phyloP scores from a whole-genome alignment of 2,113 vertebrate genomes.

The Nesogale talazaci region DNA sequence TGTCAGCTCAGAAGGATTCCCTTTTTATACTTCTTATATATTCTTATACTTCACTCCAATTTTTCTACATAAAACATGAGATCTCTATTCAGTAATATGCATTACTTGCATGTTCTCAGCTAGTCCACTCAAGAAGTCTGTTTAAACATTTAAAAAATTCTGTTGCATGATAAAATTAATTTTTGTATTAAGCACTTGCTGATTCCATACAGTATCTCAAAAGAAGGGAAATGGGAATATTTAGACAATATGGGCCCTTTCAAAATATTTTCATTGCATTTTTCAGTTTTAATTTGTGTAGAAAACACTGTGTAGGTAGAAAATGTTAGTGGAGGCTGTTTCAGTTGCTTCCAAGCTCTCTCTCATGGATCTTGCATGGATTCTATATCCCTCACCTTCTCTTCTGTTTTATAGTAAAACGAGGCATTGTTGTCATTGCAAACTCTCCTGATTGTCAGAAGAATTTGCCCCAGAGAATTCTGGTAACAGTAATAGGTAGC shows the following conservation, averaged over 20 bases:
- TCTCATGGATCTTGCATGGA: background rate
- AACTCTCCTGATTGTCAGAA: conserved; percentile 22
- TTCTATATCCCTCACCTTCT: conserved; percentile 45
- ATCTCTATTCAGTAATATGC: background rate
- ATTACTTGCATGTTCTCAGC: conserved; percentile 46
- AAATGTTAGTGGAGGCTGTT: conserved; percentile 18
- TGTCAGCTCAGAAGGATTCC: background rate
- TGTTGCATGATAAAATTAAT: conserved; percentile 24
- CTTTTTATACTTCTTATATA: background rate
- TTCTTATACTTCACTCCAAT: conserved; percentile 23
- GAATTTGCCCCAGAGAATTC: conserved; percentile 62
- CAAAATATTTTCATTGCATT: conserved; percentile 62
- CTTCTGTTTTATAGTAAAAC: conserved; percentile 56
- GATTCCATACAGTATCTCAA: conserved; percentile 32
- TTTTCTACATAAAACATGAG: background rate
- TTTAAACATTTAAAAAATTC: conserved; percentile 41
- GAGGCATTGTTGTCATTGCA: conserved; percentile 52
- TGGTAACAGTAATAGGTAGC: conserved; percentile 45
- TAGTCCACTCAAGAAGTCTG: background rate
- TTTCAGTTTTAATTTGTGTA: conserved; percentile 52
- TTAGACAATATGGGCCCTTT: conserved; percentile 29
- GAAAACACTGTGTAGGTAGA: conserved; percentile 58
- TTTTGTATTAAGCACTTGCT: conserved; percentile 60
- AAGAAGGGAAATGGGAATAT: conserved; percentile 49
- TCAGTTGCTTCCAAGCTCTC: background rate